Evolutionary conservation across 1,140 invertebrate species (phyloP), one percentile per base, ranked within the genome.

Genomic region (Bilobella aurantiaca): DNA sequence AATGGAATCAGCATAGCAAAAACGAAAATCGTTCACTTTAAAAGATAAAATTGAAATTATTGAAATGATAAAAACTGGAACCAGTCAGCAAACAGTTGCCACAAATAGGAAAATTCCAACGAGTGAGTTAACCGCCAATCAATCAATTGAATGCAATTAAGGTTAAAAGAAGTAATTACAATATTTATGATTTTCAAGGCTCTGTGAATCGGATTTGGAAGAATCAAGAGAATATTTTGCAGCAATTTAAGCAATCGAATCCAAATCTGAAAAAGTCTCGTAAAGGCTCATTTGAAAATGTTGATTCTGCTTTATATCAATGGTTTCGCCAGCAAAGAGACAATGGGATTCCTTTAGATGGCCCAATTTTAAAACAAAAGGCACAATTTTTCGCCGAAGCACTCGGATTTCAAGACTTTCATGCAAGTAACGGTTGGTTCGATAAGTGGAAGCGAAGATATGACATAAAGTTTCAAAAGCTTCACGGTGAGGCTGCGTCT

Each of bases 361-460:
- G 74, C 63, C 69, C 71, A 65, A 68, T 78, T 62, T 49, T 77
- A 56, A 71, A 74, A 64, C 75, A 74, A 71, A 76, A 76, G 63
- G 75, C 74, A 49, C 46, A 73, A 68, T 63, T 74, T 72, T 73
- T 75, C 67, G 70, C 75, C 25, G 62, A 60, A 73, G 56, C 70
- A 70, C 72, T 77, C 31, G 68, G 69, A 62, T 53, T 67, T 65
- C 49, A 56, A 34, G 70, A 74, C 58, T 78, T 78, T 73, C 60
- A 53, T 23, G 76, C 74, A 42, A 75, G 75, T 60, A 71, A 76
- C 73, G 76, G 76, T 42, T 79, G 77, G 76, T 63, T 77, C 31
- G 62, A 73, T 29, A 74, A 75, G 68, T 78, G 75, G 68, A 75
- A 75, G 65, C 75, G 73, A 61, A 56, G 49, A 23, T 56, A n/a